Evolutionary conservation across 2,888 invertebrate species (phyloP).

Genomic region (Emmelina monodactyla): DNA sequence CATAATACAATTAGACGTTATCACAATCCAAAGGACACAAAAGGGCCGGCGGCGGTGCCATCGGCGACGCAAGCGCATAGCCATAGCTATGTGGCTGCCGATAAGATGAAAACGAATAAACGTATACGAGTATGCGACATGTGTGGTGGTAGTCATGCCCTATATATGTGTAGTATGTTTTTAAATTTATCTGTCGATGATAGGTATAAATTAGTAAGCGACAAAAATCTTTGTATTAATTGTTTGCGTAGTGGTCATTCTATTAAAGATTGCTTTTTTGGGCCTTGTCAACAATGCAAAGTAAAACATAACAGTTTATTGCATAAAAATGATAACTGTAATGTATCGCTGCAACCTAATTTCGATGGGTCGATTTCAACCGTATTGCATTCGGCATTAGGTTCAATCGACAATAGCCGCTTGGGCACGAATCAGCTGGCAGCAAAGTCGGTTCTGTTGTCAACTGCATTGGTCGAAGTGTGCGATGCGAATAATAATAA

Average conservation of each 20-base stretch:
- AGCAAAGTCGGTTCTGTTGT: background rate
- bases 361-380: no score
- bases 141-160: constrained; percentile 8
- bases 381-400: no score
- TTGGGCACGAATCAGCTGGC: no score
- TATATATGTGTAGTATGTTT: constrained; percentile 7
- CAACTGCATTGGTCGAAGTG: background rate
- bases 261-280: background rate
- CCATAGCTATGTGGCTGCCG: no score
- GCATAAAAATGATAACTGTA: background rate
- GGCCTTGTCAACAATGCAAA: background rate
- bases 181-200: constrained; percentile 2
- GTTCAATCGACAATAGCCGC: no score
- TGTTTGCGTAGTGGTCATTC: constrained; percentile 8
- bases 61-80: no score
- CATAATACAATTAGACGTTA: no score
- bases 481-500: background rate
- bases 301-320: background rate
- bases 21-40: no score
- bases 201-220: constrained; percentile 4
- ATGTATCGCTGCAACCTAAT: no score
- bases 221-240: constrained; percentile 7
- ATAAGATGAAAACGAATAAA: background rate
- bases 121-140: constrained; percentile 3
- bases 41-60: no score